Evolutionary conservation across 2,113 vertebrate species (phyloP).

Genomic region (Alligator mississippiensis): DNA sequence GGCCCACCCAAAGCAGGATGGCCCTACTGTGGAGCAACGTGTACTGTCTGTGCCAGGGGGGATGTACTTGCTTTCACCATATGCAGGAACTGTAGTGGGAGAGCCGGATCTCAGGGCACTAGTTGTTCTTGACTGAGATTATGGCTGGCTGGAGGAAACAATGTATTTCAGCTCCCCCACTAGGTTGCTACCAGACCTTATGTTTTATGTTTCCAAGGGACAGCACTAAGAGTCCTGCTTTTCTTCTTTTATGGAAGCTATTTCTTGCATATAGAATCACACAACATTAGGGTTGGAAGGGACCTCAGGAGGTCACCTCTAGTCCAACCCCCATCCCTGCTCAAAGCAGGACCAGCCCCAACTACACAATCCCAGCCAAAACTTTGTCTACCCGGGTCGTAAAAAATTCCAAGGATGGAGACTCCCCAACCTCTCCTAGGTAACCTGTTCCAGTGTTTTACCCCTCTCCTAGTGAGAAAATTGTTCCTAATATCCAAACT

Average conservation of each 20-base stretch:
- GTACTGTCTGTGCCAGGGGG: neutral
- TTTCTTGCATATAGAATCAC: neutral
- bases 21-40: neutral
- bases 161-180: neutral
- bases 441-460: no score
- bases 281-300: neutral
- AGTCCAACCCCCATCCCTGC: no score
- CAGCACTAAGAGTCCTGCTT: neutral
- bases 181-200: neutral
- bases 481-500: no score
- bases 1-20: accelerated
- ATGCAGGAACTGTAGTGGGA: accelerated
- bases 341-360: no score
- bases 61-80: neutral
- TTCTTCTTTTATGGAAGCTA: neutral
- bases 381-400: no score
- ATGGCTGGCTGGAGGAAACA: neutral
- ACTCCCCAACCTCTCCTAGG: no score
- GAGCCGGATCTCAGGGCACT: neutral
- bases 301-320: no score
- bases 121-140: neutral
- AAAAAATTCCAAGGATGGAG: no score
- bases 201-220: neutral
- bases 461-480: no score
- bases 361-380: no score